Base-by-base conservation (phyloP, 2,888 invertebrate species). In the Exephanes ischioxanthus region DNA sequence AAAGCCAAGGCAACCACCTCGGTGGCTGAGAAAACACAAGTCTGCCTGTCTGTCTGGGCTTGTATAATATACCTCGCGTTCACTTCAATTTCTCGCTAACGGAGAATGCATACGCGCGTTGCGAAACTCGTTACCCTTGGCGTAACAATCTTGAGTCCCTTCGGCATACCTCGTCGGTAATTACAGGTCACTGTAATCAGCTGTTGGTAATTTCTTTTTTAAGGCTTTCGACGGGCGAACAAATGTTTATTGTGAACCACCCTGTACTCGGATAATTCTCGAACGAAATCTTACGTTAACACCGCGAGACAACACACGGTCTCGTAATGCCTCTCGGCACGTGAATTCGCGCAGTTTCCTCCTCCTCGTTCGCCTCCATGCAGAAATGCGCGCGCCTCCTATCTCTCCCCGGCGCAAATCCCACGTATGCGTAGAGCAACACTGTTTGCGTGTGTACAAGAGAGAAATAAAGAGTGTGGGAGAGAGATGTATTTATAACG, bases 401-500 rank as follows among this genome's bases (percentile, higher is more conserved):
- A 16, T 53, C 51, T 37, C 48, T 63, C 22, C 68, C 58, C 58
- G 22, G 5, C 45, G 55, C 75, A 66, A 61, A 76, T 63, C 75
- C 78, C 72, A 73, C 83, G 67, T 77, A 67, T 11, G 63, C 67
- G 55, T 33, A 30, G 63, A 33, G 67, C 30, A 30, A 48, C 48
- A 33, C 30, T 30, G 16, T 63, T 16, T 33, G 72, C 16, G 41
- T 72, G 30, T 48, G 53, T 67, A 58, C 37, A 58, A 22, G 37
- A 61, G 68, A 55, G 55, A 70, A 48, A 68, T 33, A 78, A 45
- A 55, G 30, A 58, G 63, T n/a, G 33, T 33, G 22, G 71, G 30
- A 75, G 7, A 81, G 5, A 77, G 51, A 71, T 82, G 71, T 79
- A 82, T 85, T 79, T 79, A 80, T 82, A 85, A 85, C 75, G 66